Conservation (phyloP, 1,140 invertebrate species). For the Lordiphosa stackelbergi region DNA sequence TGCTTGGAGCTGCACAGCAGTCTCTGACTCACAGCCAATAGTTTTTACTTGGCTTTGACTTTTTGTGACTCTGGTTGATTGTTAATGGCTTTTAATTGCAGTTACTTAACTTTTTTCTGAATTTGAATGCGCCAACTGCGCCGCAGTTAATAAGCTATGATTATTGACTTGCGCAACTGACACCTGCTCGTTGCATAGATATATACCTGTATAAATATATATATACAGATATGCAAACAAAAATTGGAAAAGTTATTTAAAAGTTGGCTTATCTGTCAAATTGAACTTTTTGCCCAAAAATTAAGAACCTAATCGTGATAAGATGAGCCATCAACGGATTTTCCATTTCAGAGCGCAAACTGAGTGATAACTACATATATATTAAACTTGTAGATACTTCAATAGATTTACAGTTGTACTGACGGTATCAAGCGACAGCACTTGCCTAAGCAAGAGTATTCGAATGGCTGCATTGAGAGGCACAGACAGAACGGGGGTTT, state of each 20-base stretch:
- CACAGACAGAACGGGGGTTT: no score
- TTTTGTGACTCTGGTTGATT: slow-evolving; percentile 27
- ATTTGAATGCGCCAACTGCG: slow-evolving; percentile 18
- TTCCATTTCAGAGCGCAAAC: no score
- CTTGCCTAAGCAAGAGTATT: no score
- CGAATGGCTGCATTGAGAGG: no score
- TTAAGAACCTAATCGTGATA: no score
- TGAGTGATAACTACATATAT: no score
- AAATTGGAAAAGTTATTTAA: slow-evolving; percentile 15
- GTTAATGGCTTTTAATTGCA: slow-evolving; percentile 40
- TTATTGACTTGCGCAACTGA: slow-evolving; percentile 48
- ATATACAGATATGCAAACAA: not conserved
- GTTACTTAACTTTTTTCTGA: slow-evolving; percentile 34
- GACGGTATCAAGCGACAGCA: no score
- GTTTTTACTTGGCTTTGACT: slow-evolving; percentile 12
- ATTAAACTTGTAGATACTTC: no score
- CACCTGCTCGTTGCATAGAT: slow-evolving; percentile 32
- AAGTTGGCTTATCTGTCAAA: not conserved
- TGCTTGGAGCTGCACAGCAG: slow-evolving; percentile 9
- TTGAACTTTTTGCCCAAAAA: not conserved
- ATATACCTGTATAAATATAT: not conserved
- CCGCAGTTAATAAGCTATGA: slow-evolving; percentile 35
- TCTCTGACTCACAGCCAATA: not conserved
- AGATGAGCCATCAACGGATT: no score
- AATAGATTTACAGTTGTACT: no score